Evolutionary conservation across 2,888 invertebrate species (phyloP).

Genomic region (Desoria tigrina): DNA sequence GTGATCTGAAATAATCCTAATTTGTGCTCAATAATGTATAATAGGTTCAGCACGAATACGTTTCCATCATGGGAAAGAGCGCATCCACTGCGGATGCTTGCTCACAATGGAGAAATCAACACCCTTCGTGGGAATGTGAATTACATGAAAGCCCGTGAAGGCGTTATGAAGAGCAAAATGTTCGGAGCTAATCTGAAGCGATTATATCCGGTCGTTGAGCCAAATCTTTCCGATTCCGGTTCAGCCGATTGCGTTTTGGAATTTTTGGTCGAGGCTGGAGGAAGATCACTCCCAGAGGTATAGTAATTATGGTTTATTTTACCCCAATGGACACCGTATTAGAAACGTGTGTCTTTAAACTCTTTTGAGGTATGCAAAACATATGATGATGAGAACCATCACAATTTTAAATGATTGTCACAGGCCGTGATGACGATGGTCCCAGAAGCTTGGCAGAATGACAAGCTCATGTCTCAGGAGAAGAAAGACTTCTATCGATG

Average conservation of each 20-base stretch:
- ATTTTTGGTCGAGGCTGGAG: slow-evolving; percentile 91
- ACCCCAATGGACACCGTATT: not conserved
- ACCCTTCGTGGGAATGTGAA: slow-evolving; percentile 97
- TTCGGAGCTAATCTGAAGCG: slow-evolving; percentile 82
- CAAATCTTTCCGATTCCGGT: slow-evolving; percentile 96
- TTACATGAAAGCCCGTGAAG: slow-evolving; percentile 97
- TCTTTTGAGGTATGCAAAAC: too few species aligned
- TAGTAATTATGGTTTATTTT: not conserved
- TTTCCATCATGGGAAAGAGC: slow-evolving; percentile 99
- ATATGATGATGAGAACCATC: too few species aligned
- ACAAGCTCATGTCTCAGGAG: slow-evolving; percentile 84
- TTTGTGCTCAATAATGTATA: not conserved
- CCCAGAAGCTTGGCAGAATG: slow-evolving; percentile 98
- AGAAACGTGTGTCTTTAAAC: too few species aligned
- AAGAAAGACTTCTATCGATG: slow-evolving; percentile 96
- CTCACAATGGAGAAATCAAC: slow-evolving; percentile 99
- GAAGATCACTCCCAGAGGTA: slow-evolving; percentile 70
- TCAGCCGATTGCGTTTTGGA: slow-evolving; percentile 97
- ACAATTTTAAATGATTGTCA: slow-evolving; percentile 16
- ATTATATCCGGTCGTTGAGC: slow-evolving; percentile 91
- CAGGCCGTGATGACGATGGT: slow-evolving; percentile 98
- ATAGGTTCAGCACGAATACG: slow-evolving; percentile 95
- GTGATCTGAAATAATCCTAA: not conserved
- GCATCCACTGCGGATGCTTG: slow-evolving; percentile 88
- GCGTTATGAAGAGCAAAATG: slow-evolving; percentile 85